Evolutionary conservation across 1,140 invertebrate species (phyloP).

Genomic region (Parasteatoda tepidariorum): DNA sequence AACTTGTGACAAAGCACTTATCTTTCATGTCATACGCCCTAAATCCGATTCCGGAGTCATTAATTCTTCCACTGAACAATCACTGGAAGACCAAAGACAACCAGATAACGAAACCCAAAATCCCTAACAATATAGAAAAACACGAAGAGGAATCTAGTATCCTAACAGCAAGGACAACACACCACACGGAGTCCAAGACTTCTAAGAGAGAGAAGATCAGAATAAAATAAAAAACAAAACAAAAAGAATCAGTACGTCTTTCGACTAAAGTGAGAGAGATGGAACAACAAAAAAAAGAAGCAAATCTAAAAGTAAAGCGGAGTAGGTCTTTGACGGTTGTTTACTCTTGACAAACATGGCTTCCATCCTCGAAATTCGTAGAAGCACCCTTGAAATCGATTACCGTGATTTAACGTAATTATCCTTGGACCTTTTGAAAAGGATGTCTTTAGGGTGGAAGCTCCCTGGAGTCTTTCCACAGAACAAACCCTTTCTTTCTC

Average conservation of each 20-base stretch:
- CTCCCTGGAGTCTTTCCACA: neutral
- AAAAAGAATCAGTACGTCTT: neutral
- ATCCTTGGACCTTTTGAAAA: conserved; percentile 22
- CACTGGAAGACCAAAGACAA: neutral
- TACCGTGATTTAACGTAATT: conserved; percentile 57
- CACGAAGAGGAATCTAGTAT: too few species aligned
- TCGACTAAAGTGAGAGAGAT: neutral
- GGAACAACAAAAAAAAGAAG: neutral
- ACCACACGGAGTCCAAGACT: neutral
- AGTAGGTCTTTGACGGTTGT: conserved; percentile 13
- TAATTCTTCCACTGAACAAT: neutral
- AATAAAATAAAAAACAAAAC: neutral
- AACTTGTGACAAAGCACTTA: too few species aligned
- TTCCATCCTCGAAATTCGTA: conserved; percentile 12
- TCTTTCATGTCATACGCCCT: neutral
- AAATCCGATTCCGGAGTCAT: neutral
- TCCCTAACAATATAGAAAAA: neutral
- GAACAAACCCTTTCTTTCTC: neutral
- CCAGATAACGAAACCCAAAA: neutral
- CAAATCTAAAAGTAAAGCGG: neutral
- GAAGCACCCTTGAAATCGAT: conserved; percentile 45
- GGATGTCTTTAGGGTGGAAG: neutral
- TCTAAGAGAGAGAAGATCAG: neutral
- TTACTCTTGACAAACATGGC: conserved; percentile 29
- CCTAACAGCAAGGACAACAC: neutral